Evolutionary conservation across 2,888 invertebrate species (phyloP).

Genomic region (Gortyna flavago): DNA sequence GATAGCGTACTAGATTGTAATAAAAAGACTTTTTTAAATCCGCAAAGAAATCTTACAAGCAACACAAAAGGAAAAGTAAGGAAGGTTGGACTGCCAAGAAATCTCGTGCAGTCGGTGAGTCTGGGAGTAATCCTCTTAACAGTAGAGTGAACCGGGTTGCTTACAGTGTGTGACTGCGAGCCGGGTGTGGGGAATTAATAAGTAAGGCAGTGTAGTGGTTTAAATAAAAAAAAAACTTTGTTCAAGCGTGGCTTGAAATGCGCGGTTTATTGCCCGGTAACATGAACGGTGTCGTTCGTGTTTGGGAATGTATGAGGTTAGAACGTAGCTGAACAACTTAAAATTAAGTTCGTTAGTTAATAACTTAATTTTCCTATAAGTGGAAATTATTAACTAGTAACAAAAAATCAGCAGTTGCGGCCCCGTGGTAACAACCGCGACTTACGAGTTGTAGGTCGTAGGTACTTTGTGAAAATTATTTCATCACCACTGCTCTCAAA

Average conservation of each 20-base stretch:
- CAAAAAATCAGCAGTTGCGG: background rate
- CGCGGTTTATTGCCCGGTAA: slow-evolving; percentile 40
- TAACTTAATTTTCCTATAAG: slow-evolving; percentile 19
- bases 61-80: slow-evolving; percentile 75
- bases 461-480: too few species aligned
- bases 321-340: slow-evolving; percentile 18
- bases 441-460: background rate
- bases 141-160: slow-evolving; percentile 70
- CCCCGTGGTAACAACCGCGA: background rate
- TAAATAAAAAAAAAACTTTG: slow-evolving; percentile 52
- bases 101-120: slow-evolving; percentile 70
- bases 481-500: background rate
- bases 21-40: slow-evolving; percentile 74
- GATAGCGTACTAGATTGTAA: slow-evolving; percentile 66
- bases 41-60: slow-evolving; percentile 77
- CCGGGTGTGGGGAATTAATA: slow-evolving; percentile 67
- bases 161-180: slow-evolving; percentile 66
- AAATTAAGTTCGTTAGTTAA: slow-evolving; percentile 16
- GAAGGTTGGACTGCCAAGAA: slow-evolving; percentile 73
- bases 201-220: slow-evolving; percentile 49
- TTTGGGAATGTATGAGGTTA: background rate
- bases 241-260: slow-evolving; percentile 23
- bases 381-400: background rate
- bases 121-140: slow-evolving; percentile 79
- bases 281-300: slow-evolving; percentile 54